Conservation (phyloP, 2,113 vertebrate genomes). For the Alaudala cheleensis region DNA sequence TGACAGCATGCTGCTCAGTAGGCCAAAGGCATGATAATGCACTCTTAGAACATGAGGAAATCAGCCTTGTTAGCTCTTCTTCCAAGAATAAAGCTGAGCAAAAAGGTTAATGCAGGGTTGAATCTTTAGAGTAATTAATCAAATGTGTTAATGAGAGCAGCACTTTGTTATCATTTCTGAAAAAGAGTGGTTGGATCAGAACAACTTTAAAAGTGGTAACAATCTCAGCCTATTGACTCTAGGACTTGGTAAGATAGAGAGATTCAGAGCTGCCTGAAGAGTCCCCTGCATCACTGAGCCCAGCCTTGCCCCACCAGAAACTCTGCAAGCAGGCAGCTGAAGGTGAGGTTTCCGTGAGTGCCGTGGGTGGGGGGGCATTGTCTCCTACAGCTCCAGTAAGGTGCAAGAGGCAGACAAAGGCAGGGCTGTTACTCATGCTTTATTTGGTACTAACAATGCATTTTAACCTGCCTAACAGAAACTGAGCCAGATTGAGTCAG, state of each 20-base stretch:
- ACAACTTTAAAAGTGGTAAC: background rate
- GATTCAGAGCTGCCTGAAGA: background rate
- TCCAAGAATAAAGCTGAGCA: background rate
- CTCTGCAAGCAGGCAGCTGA: background rate
- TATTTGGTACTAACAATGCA: background rate
- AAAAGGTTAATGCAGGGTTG: background rate
- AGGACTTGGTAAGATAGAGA: background rate
- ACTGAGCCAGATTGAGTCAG: slow-evolving; percentile 1
- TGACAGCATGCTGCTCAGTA: background rate
- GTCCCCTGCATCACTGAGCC: background rate
- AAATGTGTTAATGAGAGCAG: background rate
- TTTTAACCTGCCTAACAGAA: slow-evolving; percentile 36
- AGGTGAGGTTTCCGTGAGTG: background rate
- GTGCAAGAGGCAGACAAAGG: background rate
- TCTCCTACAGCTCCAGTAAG: background rate
- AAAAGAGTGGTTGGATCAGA: background rate
- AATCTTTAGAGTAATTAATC: background rate
- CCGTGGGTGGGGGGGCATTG: background rate
- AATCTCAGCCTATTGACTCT: background rate
- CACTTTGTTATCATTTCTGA: background rate
- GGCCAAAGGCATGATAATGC: background rate
- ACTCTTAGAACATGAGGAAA: background rate
- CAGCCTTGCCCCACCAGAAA: background rate
- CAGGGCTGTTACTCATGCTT: background rate
- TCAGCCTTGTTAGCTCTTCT: background rate